Evolutionary conservation across 2,888 invertebrate species (phyloP).

Genomic region (Melanostoma mellinum): DNA sequence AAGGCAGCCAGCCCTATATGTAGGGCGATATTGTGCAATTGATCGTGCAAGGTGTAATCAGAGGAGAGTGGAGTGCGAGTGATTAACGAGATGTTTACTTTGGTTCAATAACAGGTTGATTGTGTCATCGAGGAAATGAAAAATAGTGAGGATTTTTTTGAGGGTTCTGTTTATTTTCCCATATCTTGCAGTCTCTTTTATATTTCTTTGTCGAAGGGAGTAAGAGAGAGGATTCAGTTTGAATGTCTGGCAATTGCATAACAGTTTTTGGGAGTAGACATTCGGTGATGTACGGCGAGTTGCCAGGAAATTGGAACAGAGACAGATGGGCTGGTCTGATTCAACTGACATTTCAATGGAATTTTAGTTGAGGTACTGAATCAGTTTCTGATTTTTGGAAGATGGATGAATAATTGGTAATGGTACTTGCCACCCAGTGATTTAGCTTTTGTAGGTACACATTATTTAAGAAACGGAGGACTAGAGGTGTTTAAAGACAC

Average conservation of each 20-base stretch:
- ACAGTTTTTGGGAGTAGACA: no score
- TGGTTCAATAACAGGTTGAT: slow-evolving; percentile 70
- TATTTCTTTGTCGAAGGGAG: background rate
- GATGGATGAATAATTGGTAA: no score
- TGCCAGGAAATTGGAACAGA: no score
- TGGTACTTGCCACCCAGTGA: no score
- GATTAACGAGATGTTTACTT: slow-evolving; percentile 66
- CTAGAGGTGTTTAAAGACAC: no score
- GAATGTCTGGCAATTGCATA: background rate
- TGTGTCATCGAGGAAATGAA: slow-evolving; percentile 72
- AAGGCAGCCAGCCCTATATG: slow-evolving; percentile 26
- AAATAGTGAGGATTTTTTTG: slow-evolving; percentile 57
- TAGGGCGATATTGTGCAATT: slow-evolving; percentile 63
- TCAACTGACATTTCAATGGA: no score
- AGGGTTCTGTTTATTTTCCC: slow-evolving; percentile 10
- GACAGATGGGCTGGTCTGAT: no score
- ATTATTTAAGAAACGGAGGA: no score
- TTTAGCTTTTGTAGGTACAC: no score
- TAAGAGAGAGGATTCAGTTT: background rate
- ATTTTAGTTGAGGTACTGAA: no score
- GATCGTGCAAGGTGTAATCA: slow-evolving; percentile 58
- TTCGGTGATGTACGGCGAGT: no score
- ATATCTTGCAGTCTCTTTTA: slow-evolving; percentile 3
- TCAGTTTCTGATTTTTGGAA: no score
- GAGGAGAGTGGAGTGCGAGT: slow-evolving; percentile 35